A percentile compares a stretch with the other conserved stretches of the same genome.
These are phyloP conservation scores for Lasiurus cinereus DNA, from an alignment of 2,113 vertebrate species.

Conservation along the genomic window DNA sequence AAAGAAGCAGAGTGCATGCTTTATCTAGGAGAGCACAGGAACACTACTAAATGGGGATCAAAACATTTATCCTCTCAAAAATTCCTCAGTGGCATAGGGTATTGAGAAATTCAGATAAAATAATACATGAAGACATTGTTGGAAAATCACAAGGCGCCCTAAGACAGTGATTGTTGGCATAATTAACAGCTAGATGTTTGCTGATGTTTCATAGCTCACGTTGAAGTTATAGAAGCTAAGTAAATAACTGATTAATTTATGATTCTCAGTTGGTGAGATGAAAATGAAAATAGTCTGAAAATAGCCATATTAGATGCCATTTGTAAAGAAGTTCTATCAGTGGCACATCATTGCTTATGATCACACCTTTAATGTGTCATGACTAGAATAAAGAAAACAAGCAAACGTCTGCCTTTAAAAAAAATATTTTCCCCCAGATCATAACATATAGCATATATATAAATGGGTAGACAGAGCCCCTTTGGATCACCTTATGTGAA, in stretches of 20 bases:
- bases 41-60: background rate
- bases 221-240: conserved; percentile 40
- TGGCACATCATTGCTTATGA: background rate
- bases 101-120: conserved; percentile 13
- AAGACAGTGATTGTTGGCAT: background rate
- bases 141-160: background rate
- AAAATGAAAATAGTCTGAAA: conserved; percentile 18
- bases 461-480: background rate
- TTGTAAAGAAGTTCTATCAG: background rate
- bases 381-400: conserved; percentile 24
- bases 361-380: background rate
- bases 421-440: background rate
- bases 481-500: background rate
- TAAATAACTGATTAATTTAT: conserved; percentile 38
- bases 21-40: conserved; percentile 18
- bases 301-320: background rate
- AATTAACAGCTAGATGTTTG: conserved; percentile 10
- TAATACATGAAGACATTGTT: background rate
- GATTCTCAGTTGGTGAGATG: background rate
- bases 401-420: background rate
- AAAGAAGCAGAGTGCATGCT: conserved; percentile 19
- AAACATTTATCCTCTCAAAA: conserved; percentile 37
- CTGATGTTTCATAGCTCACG: conserved; percentile 28
- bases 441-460: background rate
- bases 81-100: background rate